Conservation (phyloP, 2,113 vertebrate genomes). For the Fulica atra region DNA sequence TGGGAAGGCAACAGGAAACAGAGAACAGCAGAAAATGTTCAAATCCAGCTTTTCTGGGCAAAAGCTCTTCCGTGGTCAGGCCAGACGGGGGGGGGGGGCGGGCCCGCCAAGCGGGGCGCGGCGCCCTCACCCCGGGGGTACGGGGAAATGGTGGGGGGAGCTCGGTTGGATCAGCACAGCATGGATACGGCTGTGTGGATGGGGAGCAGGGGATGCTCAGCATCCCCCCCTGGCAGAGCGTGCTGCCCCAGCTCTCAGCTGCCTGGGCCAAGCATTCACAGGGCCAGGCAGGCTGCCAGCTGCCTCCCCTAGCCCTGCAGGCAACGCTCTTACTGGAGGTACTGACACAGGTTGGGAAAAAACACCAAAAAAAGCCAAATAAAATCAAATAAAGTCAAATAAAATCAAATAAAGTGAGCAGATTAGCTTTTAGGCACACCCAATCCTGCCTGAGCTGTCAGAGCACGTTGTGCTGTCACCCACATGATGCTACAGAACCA, state of each 20-base stretch:
- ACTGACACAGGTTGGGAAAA: background rate
- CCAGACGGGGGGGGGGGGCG: background rate
- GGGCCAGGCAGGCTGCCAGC: background rate
- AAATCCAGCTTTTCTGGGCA: conserved; percentile 11
- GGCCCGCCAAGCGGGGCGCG: no score
- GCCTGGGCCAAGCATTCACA: background rate
- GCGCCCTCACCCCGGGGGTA: no score
- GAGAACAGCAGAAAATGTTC: conserved; percentile 50
- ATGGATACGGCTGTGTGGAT: fast-evolving
- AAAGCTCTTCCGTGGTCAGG: background rate
- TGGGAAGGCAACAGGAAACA: conserved; percentile 61
- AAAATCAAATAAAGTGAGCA: background rate
- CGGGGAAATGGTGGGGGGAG: background rate
- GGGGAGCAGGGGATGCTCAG: background rate
- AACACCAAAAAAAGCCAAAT: no score
- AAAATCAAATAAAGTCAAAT: no score
- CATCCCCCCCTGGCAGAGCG: fast-evolving
- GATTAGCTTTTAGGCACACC: background rate
- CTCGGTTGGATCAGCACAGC: fast-evolving
- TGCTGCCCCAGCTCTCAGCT: background rate
- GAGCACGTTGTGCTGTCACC: fast-evolving
- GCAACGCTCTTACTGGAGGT: background rate
- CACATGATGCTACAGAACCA: fast-evolving
- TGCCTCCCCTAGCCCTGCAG: background rate
- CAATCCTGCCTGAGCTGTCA: background rate